Base-by-base conservation (phyloP, 2,888 invertebrate genomes). In the Heteromyza rotundicornis region DNA sequence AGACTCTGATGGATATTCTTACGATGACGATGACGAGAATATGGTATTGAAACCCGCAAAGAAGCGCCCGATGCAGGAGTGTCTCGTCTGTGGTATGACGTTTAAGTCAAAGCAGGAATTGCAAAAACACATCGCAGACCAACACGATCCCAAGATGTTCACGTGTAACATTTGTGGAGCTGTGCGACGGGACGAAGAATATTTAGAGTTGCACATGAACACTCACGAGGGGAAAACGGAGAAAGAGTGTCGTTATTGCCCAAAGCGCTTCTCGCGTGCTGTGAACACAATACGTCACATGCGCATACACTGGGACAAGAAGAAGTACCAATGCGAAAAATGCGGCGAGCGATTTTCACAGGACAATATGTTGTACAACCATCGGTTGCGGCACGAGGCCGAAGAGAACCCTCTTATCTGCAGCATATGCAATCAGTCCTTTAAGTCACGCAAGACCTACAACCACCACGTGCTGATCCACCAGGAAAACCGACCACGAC, bases 231-330 rank as follows among this genome's bases (percentile, higher is more conserved):
- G 80, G 0, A 81, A 81, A 63, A 78, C 82, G 0, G 82, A 82
- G 64, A 78, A 78, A 47, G 82, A 81, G 36, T 81, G 80, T 10
- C 79, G 82, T 0, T 81, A 76, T 57, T 81, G 80, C 2, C 74
- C 77, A 1, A 81, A 82, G 62, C 73, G 73, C 7, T 81, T 80
- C 62, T 75, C 78, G 0, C 70, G 80, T 0, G 78, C 80, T 0
- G 77, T 81, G 0, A 81, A 82, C 49, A 80, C 81, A 0, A 62
- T 82, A 27, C 74, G 80, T 0, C 80, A 81, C 57, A 81, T 81
- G 80, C 77, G 81, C 2, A 71, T 76, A 64, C 80, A 81, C 59
- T 81, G 80, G 80, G 79, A 81, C 60, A 82, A 81, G 56, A 80
- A 81, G 40, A 80, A 81, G 56, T 81, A 76, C 51, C 80, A 81